A percentile compares a stretch with the other conserved stretches of the same genome.
These are phyloP conservation scores for Phthorimaea operculella DNA, from an alignment of 1,140 invertebrate species.

Conservation along the genomic window DNA sequence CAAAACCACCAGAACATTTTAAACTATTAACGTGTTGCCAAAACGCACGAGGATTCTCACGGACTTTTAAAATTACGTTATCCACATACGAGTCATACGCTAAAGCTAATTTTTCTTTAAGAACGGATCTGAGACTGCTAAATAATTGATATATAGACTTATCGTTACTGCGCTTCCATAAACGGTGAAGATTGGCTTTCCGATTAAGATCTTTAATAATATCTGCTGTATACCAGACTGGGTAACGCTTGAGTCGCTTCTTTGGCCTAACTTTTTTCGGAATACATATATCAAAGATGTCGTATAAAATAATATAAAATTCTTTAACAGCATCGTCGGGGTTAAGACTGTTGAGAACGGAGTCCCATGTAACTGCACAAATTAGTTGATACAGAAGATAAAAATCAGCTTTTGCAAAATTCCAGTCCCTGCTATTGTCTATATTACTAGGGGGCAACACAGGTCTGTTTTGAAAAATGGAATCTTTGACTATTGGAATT, in stretches of 20 bases:
- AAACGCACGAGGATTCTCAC: too few relatives aligned
- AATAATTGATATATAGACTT: too few relatives aligned
- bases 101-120: too few relatives aligned
- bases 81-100: too few relatives aligned
- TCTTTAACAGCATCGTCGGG: not conserved
- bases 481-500: not conserved
- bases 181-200: conserved; percentile 2
- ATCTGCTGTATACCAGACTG: too few relatives aligned
- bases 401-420: too few relatives aligned
- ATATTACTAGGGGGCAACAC: conserved; percentile 3
- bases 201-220: not conserved
- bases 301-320: conserved; percentile 6
- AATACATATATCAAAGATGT: conserved; percentile 4
- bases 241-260: not conserved
- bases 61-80: too few relatives aligned
- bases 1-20: too few relatives aligned
- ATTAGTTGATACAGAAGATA: too few relatives aligned
- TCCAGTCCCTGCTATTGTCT: too few relatives aligned
- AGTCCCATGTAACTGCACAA: not conserved
- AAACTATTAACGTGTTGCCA: too few relatives aligned
- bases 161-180: not conserved
- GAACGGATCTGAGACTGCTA: too few relatives aligned
- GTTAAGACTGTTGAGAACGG: not conserved
- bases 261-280: conserved; percentile 2
- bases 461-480: not conserved